A percentile compares a stretch with the other conserved stretches of the same genome.
Evolutionary conservation across 1,140 invertebrate genomes (phyloP).

Genomic region (Cherax quadricarinatus): DNA sequence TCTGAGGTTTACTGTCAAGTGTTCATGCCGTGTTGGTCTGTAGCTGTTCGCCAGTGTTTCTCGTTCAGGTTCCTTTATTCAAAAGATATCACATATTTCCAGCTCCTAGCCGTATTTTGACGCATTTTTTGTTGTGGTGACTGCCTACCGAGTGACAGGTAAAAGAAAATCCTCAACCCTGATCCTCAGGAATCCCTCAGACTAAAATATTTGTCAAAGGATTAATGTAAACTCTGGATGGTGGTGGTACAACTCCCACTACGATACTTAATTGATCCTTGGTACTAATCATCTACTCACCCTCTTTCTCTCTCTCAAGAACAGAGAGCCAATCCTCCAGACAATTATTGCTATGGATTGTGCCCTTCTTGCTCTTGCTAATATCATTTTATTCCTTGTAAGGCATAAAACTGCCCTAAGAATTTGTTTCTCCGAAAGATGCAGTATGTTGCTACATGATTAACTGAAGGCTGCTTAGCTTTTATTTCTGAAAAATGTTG

Average conservation of each 20-base stretch:
- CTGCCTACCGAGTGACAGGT: no score
- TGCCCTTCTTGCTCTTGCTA: background rate
- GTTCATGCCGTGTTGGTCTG: no score
- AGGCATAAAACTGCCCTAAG: constrained; percentile 6
- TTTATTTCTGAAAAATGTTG: background rate
- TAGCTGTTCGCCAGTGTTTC: no score
- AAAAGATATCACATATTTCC: no score
- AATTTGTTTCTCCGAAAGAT: background rate
- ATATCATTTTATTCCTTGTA: constrained; percentile 15
- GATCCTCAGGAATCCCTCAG: no score
- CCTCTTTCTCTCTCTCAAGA: background rate
- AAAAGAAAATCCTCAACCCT: no score
- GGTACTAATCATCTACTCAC: background rate
- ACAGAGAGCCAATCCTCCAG: background rate
- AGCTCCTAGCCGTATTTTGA: no score
- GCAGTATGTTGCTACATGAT: background rate
- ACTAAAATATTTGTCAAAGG: no score
- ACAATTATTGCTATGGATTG: background rate
- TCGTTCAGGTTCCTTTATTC: no score
- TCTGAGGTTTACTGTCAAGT: no score
- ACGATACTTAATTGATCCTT: background rate
- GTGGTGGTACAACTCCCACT: background rate
- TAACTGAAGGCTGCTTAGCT: background rate
- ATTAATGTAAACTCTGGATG: no score
- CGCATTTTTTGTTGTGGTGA: no score